Conservation (phyloP, 2,797 vertebrate genomes). For the Enteromius fasciolatus region DNA sequence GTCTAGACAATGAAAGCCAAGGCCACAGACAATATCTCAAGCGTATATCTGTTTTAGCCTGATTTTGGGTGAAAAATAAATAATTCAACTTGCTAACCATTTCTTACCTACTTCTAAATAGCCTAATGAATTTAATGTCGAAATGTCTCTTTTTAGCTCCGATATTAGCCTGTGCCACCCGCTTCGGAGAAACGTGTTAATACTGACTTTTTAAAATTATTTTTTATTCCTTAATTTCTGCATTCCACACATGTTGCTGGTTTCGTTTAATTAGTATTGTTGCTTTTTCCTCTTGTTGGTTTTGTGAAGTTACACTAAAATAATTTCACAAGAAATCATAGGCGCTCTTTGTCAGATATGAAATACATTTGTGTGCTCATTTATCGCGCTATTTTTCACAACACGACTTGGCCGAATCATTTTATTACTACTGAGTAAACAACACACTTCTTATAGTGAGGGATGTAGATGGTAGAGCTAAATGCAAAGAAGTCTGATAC, state of each 20-base stretch:
- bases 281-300: background rate
- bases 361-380: background rate
- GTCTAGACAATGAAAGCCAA: constrained; percentile 49
- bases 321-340: background rate
- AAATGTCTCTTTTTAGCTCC: background rate
- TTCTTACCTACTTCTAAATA: too few relatives aligned
- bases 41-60: background rate
- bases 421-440: background rate
- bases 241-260: background rate
- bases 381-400: background rate
- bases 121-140: background rate
- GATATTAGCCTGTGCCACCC: background rate
- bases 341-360: background rate
- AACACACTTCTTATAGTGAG: background rate
- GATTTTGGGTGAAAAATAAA: background rate
- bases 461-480: background rate
- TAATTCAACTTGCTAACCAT: background rate
- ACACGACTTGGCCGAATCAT: background rate
- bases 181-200: background rate
- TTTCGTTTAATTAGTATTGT: background rate
- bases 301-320: background rate
- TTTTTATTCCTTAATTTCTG: background rate
- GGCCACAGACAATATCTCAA: constrained; percentile 15
- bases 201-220: background rate
- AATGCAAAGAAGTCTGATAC: background rate